A percentile compares a stretch with the other conserved stretches of the same genome.
These are phyloP conservation scores for Cyphomyrus discorhynchus DNA, from an alignment of 2,113 vertebrate genomes.

Conservation along the genomic window DNA sequence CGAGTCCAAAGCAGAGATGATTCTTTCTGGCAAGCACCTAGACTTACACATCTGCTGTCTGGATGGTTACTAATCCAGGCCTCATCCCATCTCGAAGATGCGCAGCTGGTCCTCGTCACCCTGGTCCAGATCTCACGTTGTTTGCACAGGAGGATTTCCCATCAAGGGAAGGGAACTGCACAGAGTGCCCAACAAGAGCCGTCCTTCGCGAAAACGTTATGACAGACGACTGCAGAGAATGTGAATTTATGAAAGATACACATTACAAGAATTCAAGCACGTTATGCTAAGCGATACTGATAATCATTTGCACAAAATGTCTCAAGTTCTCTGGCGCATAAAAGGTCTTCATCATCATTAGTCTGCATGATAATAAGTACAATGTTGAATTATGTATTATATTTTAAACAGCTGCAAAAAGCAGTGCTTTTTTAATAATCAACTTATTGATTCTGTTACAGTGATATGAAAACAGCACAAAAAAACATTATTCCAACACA, in stretches of 20 bases:
- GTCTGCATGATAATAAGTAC: neutral
- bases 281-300: neutral
- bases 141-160: neutral
- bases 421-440: neutral
- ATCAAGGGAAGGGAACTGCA: neutral
- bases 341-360: neutral
- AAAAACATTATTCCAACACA: neutral
- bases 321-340: neutral
- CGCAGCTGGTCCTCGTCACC: neutral
- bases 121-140: neutral
- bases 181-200: neutral
- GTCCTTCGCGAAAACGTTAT: neutral
- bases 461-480: neutral
- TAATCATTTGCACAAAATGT: neutral
- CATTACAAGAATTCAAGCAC: neutral
- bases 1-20: neutral
- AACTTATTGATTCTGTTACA: neutral
- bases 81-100: neutral
- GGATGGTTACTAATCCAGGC: neutral
- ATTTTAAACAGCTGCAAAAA: slow-evolving; percentile 1
- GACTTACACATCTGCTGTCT: slow-evolving; percentile 13
- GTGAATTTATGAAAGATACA: neutral
- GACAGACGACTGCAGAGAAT: neutral
- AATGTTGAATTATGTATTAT: slow-evolving; percentile 1
- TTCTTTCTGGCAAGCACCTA: neutral